These are phyloP conservation scores for Entomobrya proxima DNA, from an alignment of 2,888 invertebrate species.

Conservation along the genomic window DNA sequence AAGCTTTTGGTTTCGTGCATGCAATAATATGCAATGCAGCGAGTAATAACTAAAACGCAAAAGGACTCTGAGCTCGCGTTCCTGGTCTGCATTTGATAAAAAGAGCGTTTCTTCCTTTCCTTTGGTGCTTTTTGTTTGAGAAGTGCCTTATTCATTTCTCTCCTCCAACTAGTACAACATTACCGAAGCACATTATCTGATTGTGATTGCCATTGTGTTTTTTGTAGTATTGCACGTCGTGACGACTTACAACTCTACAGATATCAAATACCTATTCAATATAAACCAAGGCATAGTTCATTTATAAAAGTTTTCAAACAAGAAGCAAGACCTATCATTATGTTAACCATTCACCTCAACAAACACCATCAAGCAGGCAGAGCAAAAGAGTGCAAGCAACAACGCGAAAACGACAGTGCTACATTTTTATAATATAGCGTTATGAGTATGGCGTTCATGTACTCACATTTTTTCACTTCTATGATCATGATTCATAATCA, in stretches of 20 bases:
- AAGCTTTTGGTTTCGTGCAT: background rate
- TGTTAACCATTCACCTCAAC: conserved; percentile 40
- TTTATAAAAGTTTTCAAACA: conserved; percentile 32
- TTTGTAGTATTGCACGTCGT: conserved; percentile 33
- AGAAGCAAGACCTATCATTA: conserved; percentile 31
- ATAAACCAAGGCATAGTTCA: conserved; percentile 1
- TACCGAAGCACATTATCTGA: conserved; percentile 29
- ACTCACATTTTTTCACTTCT: conserved; percentile 18
- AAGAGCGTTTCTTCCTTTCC: conserved; percentile 34
- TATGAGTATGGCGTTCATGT: conserved; percentile 14
- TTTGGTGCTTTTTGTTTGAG: conserved; percentile 36
- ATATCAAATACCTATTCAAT: conserved; percentile 5
- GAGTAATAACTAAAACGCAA: background rate
- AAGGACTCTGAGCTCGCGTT: background rate
- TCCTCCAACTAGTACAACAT: background rate
- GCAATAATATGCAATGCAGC: conserved; percentile 39
- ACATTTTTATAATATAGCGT: background rate
- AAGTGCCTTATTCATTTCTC: conserved; percentile 22
- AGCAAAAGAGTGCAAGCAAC: background rate
- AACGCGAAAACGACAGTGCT: background rate
- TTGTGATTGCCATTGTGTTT: conserved; percentile 44
- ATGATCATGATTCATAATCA: background rate
- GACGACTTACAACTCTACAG: background rate
- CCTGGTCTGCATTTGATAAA: conserved; percentile 3
- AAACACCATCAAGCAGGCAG: conserved; percentile 9